Evolutionary conservation across 2,888 invertebrate genomes (phyloP).

Genomic region (Drosophila prolongata): DNA sequence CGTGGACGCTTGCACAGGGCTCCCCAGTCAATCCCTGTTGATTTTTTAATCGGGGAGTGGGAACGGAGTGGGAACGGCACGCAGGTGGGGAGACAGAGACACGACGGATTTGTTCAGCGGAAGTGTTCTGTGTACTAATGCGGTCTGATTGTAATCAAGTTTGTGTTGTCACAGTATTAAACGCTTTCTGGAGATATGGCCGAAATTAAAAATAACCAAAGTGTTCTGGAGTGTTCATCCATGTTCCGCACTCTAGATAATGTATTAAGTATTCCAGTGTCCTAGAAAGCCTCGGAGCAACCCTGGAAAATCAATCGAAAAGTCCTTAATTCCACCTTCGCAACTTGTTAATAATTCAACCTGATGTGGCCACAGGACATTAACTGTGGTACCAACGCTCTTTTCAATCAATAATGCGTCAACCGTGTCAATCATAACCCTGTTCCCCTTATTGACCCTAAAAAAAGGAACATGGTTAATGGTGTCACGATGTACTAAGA

Average conservation of each 20-base stretch:
- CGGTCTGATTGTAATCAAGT: slow-evolving; percentile 17
- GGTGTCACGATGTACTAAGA: slow-evolving; percentile 19
- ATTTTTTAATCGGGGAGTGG: slow-evolving; percentile 5
- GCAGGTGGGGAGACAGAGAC: background rate
- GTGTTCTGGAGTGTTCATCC: background rate
- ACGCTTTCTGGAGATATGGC: background rate
- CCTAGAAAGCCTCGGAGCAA: background rate
- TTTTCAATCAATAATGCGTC: slow-evolving; percentile 27
- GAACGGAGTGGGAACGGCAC: background rate
- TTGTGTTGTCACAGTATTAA: slow-evolving; percentile 17
- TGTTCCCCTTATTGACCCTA: background rate
- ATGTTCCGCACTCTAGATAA: background rate
- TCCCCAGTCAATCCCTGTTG: slow-evolving; percentile 12
- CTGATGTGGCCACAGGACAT: background rate
- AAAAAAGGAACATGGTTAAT: slow-evolving; percentile 19
- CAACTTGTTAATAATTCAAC: slow-evolving; percentile 4
- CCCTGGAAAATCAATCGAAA: slow-evolving; percentile 10
- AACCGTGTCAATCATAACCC: slow-evolving; percentile 47
- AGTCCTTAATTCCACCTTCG: slow-evolving; percentile 6
- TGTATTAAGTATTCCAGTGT: slow-evolving; percentile 1
- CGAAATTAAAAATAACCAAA: too few relatives aligned
- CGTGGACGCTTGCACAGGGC: background rate
- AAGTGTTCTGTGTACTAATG: slow-evolving; percentile 15
- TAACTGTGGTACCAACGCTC: background rate
- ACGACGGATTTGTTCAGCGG: background rate